phyloP scores from a whole-genome alignment of 2,797 vertebrate genomes.

The Acestrorhynchus altus region DNA sequence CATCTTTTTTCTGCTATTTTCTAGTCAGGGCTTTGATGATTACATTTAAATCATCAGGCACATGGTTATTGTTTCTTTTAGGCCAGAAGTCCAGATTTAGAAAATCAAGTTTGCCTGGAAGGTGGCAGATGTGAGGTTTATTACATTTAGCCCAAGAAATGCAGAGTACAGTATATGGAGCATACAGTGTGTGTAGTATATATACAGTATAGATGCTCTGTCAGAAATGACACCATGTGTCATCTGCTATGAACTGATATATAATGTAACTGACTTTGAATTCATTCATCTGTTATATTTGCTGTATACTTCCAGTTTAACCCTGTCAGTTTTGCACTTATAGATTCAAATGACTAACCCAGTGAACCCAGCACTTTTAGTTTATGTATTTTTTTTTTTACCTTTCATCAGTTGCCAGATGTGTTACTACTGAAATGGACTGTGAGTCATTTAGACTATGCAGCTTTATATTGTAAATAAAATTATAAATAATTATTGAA shows the following conservation, averaged over 20 bases:
- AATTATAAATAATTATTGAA: constrained; percentile 21
- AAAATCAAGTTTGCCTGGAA: not conserved
- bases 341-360: not conserved
- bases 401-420: constrained; percentile 7
- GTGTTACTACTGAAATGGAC: constrained; percentile 21
- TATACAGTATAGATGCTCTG: not conserved
- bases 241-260: constrained; percentile 6
- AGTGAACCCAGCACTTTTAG: constrained; percentile 8
- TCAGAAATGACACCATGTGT: not conserved
- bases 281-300: not conserved
- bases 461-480: constrained; percentile 37
- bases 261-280: not conserved
- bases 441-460: not conserved
- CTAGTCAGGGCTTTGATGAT: too few species aligned
- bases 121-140: not conserved
- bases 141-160: not conserved
- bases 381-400: constrained; percentile 34
- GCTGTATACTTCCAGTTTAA: not conserved
- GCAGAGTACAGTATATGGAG: not conserved
- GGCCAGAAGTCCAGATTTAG: not conserved
- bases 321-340: not conserved
- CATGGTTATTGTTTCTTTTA: too few species aligned
- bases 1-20: too few species aligned
- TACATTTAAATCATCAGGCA: too few species aligned
- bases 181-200: not conserved